Conservation (phyloP, 2,113 vertebrate genomes). For the Salvelinus alpinus region DNA sequence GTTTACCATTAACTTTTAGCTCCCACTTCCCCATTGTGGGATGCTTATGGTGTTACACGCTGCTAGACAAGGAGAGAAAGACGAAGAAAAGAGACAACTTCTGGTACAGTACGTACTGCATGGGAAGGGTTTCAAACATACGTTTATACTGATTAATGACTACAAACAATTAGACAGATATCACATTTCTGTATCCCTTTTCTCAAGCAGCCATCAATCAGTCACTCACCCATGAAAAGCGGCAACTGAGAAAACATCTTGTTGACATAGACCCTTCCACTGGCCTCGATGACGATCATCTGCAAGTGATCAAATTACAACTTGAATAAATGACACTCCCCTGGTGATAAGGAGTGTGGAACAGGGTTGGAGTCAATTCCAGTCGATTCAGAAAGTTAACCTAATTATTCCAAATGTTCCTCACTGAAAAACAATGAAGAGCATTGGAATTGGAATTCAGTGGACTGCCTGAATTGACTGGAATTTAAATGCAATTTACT, state of each 20-base stretch:
- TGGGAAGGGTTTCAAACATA: background rate
- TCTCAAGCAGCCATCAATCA: background rate
- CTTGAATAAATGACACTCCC: background rate
- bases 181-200: background rate
- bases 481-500: too few relatives aligned
- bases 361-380: too few relatives aligned
- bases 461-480: background rate
- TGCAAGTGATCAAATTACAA: constrained; percentile 40
- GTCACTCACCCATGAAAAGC: constrained; percentile 72
- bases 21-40: too few relatives aligned
- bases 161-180: background rate
- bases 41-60: too few relatives aligned
- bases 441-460: background rate
- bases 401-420: too few relatives aligned
- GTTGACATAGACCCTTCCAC: constrained; percentile 77
- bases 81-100: too few relatives aligned
- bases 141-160: background rate
- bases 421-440: too few relatives aligned
- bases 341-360: too few relatives aligned
- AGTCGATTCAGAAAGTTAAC: too few relatives aligned
- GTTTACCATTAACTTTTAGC: background rate
- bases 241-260: constrained; percentile 73
- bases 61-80: too few relatives aligned
- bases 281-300: constrained; percentile 73
- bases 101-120: too few relatives aligned